Base-by-base conservation (phyloP, 2,797 vertebrate species). In the Pteronotus mesoamericanus region DNA sequence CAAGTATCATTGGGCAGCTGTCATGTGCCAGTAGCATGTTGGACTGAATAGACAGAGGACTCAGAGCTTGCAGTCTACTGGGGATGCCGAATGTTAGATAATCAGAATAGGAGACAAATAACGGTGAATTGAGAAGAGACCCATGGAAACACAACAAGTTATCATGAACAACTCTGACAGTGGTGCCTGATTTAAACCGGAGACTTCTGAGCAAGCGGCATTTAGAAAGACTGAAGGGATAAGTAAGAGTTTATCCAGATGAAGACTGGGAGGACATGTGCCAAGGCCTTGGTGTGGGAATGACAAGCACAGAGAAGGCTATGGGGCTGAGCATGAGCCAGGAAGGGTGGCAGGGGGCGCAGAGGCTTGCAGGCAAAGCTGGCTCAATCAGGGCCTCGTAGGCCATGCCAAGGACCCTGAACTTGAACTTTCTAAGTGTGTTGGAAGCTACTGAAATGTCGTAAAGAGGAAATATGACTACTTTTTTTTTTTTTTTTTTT, bases 261-360 rank as follows among this genome's bases (percentile, higher is more conserved):
- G 37, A 64, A 39, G 29, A 51, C 46, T 24, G 9, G 19, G 24
- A 71, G 10, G 46, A n/a, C 4, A 6, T 0, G 16, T 5, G 10
- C 9, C 57, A 55, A 74, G 55, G 48, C 24, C 61, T 12, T 0
- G 7, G n/a, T 66, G 21, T 1, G 3, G 80, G 48, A 78, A 68
- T 3, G 9, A 34, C 0, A 22, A 74, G 15, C 44, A 26, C 0
- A 6, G 61, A 16, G n/a, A 4, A n/a, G 18, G 29, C 42, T 1
- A 0, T 6, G 18, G 9, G 55, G 51, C 55, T 6, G 48, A n/a
- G 34, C 10, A 32, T 1, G 29, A 4, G 21, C 12, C 0, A 1
- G 29, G 2, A 22, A 9, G 34, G 24, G 29, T 10, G 24, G 10
- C 3, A n/a, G 9, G 71, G 42, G 10, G 21, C 6, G 22, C 16